Percentiles rank a stretch among this genome's conserved stretches.
These are phyloP conservation scores for Rhamnusium bicolor DNA, from an alignment of 2,888 invertebrate genomes.

Conservation along the genomic window DNA sequence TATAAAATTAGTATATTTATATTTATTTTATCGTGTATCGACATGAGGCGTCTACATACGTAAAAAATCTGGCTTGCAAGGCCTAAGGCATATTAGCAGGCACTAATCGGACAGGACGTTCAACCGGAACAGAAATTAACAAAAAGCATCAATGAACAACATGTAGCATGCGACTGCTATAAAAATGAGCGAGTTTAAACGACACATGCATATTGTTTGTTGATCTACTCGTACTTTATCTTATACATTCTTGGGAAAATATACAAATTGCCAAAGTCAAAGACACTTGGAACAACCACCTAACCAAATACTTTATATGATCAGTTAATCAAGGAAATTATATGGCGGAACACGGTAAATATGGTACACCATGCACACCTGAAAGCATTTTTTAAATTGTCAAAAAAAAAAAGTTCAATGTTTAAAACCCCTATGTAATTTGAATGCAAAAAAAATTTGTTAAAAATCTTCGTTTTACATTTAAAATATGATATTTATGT, in stretches of 20 bases:
- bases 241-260: conserved; percentile 4
- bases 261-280: conserved; percentile 23
- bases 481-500: no score
- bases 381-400: no score
- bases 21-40: conserved; percentile 23
- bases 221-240: not conserved
- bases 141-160: conserved; percentile 12
- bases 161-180: conserved; percentile 11
- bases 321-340: not conserved
- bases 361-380: no score
- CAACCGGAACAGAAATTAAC: conserved; percentile 25
- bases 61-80: not conserved
- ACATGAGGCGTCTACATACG: not conserved
- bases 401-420: no score
- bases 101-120: conserved; percentile 16
- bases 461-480: no score
- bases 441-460: no score
- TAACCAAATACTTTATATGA: not conserved
- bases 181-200: conserved; percentile 11
- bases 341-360: no score
- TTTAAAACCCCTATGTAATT: no score
- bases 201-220: conserved; percentile 28
- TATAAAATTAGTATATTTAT: conserved; percentile 20
- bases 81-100: conserved; percentile 5
- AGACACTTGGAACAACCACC: conserved; percentile 24